Conservation (phyloP, 2,888 invertebrate genomes). For the Helicoverpa assulta region DNA sequence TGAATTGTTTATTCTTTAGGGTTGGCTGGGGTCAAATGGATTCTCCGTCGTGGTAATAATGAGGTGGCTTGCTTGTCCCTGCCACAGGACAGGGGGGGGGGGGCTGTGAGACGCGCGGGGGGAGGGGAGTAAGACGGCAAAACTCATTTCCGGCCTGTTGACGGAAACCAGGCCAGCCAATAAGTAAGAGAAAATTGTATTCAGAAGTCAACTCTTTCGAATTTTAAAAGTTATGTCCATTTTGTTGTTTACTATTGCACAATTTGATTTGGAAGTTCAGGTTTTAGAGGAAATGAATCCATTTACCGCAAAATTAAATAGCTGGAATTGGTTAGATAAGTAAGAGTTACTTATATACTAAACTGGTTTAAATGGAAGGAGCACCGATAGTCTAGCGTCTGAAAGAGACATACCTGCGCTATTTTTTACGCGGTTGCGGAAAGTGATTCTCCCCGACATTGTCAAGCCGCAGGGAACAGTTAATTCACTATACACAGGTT, state of each 20-base stretch:
- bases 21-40: constrained; percentile 72
- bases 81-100: constrained; percentile 55
- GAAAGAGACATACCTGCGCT: no score
- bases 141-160: constrained; percentile 88
- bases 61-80: constrained; percentile 79
- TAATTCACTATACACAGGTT: not conserved
- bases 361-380: no score
- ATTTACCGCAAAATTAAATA: not conserved
- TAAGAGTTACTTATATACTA: no score
- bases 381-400: no score
- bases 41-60: constrained; percentile 80
- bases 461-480: no score
- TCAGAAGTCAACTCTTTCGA: constrained; percentile 77
- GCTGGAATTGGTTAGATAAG: no score
- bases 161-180: constrained; percentile 83
- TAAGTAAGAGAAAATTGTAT: constrained; percentile 83
- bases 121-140: constrained; percentile 69
- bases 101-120: constrained; percentile 48
- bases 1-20: constrained; percentile 60
- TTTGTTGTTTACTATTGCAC: constrained; percentile 4
- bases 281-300: not conserved
- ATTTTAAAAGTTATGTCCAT: constrained; percentile 73
- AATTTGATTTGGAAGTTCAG: constrained; percentile 2
- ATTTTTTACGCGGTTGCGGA: no score
- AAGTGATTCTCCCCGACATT: no score